Base-by-base conservation (phyloP, 2,888 invertebrate genomes). In the Xestoiulus laeticollis region DNA sequence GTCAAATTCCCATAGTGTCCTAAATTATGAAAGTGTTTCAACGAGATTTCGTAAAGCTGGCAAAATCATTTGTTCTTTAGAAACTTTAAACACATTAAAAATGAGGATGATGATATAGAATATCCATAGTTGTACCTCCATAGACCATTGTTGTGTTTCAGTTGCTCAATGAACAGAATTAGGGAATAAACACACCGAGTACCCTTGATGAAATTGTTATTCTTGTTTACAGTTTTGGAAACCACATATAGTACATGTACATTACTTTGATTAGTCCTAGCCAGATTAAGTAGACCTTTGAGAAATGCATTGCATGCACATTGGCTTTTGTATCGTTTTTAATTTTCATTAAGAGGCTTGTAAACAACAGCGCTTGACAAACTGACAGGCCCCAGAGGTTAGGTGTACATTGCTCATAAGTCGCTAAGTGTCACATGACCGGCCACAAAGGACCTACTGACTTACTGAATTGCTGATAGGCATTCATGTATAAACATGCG, bases 401-500 rank as follows among this genome's bases (percentile, higher is more conserved):
- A 78, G 78, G 78, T 30, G 78, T 26, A 4, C 30, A 14, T 78
- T 78, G 78, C 22, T 78, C 78, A 78, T 78, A 12, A 78, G 22
- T 12, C 78, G 26, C 14, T 59, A 14, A 30, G 26, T 78, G 26
- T 30, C 78, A 78, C 16, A 10, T 30, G 78, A 78, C 14, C 12
- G 78, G 78, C 30, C 78, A 78, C 78, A 12, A 14, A 78, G 78
- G 78, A 30, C 78, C 78, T 78, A 30, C 0, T 78, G 78, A 14
- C 78, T 78, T 78, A 78, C 22, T 10, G 14, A 78, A 78, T 78
- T 78, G 78, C 78, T 78, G 78, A 78, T 78, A 26, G 78, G 14
- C 78, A 78, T 30, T 78, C 14, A 3, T 78, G 26, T 78, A 14
- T 78, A 78, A 78, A 78, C 78, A 78, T 78, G 78, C 78, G 78